These are phyloP conservation scores for Camptogramma bilineatum DNA, from an alignment of 2,888 invertebrate genomes.

Conservation along the genomic window DNA sequence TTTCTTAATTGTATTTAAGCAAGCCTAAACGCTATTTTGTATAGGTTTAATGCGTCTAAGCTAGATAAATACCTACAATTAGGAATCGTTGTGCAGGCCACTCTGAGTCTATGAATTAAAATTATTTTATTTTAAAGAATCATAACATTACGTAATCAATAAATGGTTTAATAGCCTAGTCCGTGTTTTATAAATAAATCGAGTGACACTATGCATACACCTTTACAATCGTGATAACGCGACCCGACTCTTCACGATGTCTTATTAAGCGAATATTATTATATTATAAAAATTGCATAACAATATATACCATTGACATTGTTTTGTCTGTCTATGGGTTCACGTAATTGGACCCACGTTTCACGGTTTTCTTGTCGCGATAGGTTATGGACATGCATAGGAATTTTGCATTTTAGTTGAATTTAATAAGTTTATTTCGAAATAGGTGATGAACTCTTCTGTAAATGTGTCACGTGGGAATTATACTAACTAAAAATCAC, in stretches of 20 bases:
- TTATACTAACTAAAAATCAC: no score
- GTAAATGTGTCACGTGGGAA: no score
- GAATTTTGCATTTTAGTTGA: slow-evolving; percentile 10
- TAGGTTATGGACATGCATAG: slow-evolving; percentile 46
- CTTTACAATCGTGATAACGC: slow-evolving; percentile 49
- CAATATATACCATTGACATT: slow-evolving; percentile 45
- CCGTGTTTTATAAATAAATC: not conserved
- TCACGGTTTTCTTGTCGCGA: slow-evolving; percentile 41
- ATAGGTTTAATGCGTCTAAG: no score
- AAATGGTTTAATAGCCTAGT: no score
- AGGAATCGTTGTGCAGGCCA: no score
- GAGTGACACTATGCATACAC: slow-evolving; percentile 39
- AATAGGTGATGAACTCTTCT: not conserved
- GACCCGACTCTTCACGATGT: slow-evolving; percentile 46
- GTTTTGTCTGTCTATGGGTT: slow-evolving; percentile 41
- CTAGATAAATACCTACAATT: no score
- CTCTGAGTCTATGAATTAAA: no score
- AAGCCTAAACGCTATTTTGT: no score
- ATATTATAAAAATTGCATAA: slow-evolving; percentile 61
- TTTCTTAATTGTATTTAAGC: no score
- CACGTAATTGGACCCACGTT: slow-evolving; percentile 44
- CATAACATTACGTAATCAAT: no score
- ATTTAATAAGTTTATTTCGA: slow-evolving; percentile 1
- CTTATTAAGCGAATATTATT: slow-evolving; percentile 63
- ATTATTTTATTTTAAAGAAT: no score